Conservation (phyloP, 2,888 invertebrate genomes). For the Aradus depressus region DNA sequence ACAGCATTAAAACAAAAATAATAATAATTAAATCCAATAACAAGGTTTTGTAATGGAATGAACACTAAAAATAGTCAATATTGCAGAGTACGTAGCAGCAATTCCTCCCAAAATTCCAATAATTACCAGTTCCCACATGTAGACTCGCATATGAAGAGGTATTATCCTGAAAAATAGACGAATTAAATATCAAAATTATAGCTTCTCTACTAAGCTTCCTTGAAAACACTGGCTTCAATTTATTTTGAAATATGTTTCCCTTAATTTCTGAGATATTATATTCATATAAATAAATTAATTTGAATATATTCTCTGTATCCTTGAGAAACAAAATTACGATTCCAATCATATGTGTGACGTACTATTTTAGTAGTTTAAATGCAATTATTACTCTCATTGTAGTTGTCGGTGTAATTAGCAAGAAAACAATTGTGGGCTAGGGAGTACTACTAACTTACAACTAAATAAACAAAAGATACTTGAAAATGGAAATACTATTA, state of each 20-base stretch:
- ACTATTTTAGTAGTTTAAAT: too few species aligned
- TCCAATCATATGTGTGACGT: not conserved
- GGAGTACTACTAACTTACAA: too few species aligned
- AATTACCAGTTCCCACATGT: constrained; percentile 49
- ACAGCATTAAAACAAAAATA: too few species aligned
- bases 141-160: constrained; percentile 46
- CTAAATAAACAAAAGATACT: too few species aligned
- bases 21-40: constrained; percentile 31
- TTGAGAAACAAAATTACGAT: not conserved
- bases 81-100: constrained; percentile 50
- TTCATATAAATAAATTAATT: not conserved
- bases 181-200: too few species aligned
- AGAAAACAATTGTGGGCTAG: too few species aligned
- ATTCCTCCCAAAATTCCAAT: constrained; percentile 49
- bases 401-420: too few species aligned
- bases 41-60: constrained; percentile 37
- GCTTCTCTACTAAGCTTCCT: not conserved
- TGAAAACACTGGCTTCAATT: not conserved
- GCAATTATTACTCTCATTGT: too few species aligned
- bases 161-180: constrained; percentile 41
- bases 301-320: not conserved
- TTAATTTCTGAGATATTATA: not conserved
- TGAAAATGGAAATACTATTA: too few species aligned
- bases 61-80: constrained; percentile 43
- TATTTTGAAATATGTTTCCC: not conserved